Base-by-base conservation (phyloP, 2,113 vertebrate genomes). In the Gnathonemus longibarbis region DNA sequence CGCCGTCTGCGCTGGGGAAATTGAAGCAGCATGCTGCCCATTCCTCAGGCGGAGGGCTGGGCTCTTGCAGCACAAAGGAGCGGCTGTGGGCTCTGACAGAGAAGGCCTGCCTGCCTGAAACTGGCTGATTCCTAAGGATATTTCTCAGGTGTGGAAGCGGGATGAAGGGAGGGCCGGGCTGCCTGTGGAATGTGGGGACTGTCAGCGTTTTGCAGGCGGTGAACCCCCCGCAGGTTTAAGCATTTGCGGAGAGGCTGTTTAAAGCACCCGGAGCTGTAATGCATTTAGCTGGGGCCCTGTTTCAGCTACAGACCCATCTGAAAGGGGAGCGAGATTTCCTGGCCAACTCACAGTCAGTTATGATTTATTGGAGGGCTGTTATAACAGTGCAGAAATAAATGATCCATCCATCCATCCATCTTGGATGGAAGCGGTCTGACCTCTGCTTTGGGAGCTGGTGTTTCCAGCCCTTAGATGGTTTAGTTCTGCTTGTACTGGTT, bases 11-110 rank as follows among this genome's bases (percentile, higher is more conserved):
- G 39, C 56, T 58, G 83, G 49, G 87, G 50, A 90, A 91, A 90
- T 56, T 27, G 39, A 62, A 90, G 46, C 89, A 31, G 83, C 80
- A 77, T 91, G 87, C 56, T 42, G 84, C 49, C 42, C 77, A 90
- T 89, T 90, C 77, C 91, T 84, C 35, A 39, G 80, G 50, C n/a
- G 21, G 27, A 88, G 77, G 70, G 49, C 35, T 52, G 70, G 48
- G 15, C 35, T 15, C 9, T 89, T 27, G 10, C 53, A n/a, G 52
- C 53, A 91, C 89, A 90, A 91, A 85, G 80, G 84, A 46, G 42
- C 80, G 39, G 52, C 86, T 90, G 87, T 89, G 83, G n/a, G 45
- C 49, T 17, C n/a, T 52, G 19, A 24, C 46, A 35, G 48, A 74
- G 48, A 50, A 10, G 62, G 10, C 7, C 24, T 42, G 42, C 50